Evolutionary conservation across 2,797 vertebrate species (phyloP).

Genomic region (Chaunax sp.): DNA sequence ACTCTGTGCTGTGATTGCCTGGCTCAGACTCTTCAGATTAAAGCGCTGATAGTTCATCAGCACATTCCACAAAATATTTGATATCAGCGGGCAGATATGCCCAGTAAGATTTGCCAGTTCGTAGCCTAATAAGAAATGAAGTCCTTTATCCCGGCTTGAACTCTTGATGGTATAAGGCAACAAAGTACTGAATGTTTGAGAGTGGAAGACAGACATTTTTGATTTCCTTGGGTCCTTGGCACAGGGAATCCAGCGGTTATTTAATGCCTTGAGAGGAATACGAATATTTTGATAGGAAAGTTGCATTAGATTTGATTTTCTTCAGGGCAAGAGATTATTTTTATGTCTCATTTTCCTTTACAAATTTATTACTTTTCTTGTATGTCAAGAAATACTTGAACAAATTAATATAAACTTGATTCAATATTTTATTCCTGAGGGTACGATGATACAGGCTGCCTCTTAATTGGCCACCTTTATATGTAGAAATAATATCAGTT

Average conservation of each 20-base stretch:
- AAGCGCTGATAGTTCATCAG: slow-evolving; percentile 70
- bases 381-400: background rate
- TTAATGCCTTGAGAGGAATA: slow-evolving; percentile 48
- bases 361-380: background rate
- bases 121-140: slow-evolving; percentile 68
- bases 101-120: slow-evolving; percentile 57
- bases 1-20: slow-evolving; percentile 35
- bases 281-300: slow-evolving; percentile 52
- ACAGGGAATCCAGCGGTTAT: slow-evolving; percentile 50
- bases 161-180: slow-evolving; percentile 55
- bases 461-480: too few species aligned
- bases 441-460: background rate
- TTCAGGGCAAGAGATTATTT: background rate
- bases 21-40: slow-evolving; percentile 72
- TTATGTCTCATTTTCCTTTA: background rate
- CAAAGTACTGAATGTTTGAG: slow-evolving; percentile 49
- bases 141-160: slow-evolving; percentile 50
- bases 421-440: background rate
- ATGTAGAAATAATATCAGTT: too few species aligned
- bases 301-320: slow-evolving; percentile 41
- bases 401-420: background rate
- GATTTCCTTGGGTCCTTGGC: slow-evolving; percentile 56
- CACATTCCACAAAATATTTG: slow-evolving; percentile 74
- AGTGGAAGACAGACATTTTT: slow-evolving; percentile 62
- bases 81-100: slow-evolving; percentile 64